Conservation (phyloP, 2,113 vertebrate species). For the Phylloscopus trochilus region DNA sequence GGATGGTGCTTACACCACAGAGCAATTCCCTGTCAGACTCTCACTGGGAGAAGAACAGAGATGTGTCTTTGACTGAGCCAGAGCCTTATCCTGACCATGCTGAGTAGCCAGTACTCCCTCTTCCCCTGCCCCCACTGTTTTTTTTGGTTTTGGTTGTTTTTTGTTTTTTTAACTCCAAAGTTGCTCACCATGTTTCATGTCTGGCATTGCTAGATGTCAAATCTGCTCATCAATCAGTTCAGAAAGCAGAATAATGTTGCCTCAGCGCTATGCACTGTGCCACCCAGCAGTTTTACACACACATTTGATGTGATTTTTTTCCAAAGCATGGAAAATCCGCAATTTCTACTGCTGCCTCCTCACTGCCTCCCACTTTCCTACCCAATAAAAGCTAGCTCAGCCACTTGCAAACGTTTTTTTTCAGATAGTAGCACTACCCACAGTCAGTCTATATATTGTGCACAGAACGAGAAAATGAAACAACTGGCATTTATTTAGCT, state of each 20-base stretch:
- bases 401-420: not conserved
- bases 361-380: not conserved
- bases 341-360: not conserved
- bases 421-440: not conserved
- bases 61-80: not conserved
- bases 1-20: not conserved
- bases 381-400: not conserved
- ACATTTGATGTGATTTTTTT: not conserved
- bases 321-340: not conserved
- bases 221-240: not conserved
- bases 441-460: not conserved
- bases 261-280: not conserved
- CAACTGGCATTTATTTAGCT: slow-evolving; percentile 2
- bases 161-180: not conserved
- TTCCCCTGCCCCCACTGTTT: not conserved
- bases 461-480: not conserved
- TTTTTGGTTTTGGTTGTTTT: not conserved
- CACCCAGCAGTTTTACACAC: not conserved
- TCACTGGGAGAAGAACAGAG: not conserved
- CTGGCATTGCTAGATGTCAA: not conserved
- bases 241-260: not conserved
- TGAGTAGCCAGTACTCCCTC: not conserved
- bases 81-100: not conserved
- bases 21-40: not conserved
- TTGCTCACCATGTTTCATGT: not conserved